phyloP scores from a whole-genome alignment of 2,888 invertebrate species.

The Timema cristinae region DNA sequence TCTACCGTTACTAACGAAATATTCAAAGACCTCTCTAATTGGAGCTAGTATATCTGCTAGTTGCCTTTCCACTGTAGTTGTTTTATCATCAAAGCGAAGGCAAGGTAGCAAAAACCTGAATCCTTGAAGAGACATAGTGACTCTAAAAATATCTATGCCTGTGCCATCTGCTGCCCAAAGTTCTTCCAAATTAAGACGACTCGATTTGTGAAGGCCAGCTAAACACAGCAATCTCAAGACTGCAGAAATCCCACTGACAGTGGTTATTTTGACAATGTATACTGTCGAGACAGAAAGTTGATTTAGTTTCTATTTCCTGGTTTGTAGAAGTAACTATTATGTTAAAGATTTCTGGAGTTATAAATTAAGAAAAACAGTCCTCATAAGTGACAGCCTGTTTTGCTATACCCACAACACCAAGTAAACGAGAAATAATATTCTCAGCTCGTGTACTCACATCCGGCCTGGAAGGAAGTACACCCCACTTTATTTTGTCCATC shows the following conservation, averaged over 20 bases:
- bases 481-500: too few relatives aligned
- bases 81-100: slow-evolving; percentile 34
- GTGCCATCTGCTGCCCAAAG: slow-evolving; percentile 26
- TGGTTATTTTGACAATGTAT: neutral
- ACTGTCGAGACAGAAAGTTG: neutral
- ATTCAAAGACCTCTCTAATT: neutral
- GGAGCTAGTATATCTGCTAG: neutral
- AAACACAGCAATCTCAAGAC: neutral
- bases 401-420: neutral
- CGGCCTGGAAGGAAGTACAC: too few relatives aligned
- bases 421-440: neutral
- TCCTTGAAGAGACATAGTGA: slow-evolving; percentile 31
- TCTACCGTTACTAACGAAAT: neutral
- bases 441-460: neutral
- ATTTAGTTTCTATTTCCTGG: neutral
- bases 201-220: neutral
- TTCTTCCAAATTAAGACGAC: neutral
- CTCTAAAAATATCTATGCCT: slow-evolving; percentile 30
- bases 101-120: slow-evolving; percentile 30
- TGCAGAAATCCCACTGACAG: neutral
- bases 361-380: neutral
- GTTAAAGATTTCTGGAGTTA: neutral
- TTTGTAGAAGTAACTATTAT: neutral
- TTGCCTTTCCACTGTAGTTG: slow-evolving; percentile 22
- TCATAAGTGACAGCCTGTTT: neutral